phyloP scores from a whole-genome alignment of 2,888 invertebrate genomes.

The Mythimna ferrago region DNA sequence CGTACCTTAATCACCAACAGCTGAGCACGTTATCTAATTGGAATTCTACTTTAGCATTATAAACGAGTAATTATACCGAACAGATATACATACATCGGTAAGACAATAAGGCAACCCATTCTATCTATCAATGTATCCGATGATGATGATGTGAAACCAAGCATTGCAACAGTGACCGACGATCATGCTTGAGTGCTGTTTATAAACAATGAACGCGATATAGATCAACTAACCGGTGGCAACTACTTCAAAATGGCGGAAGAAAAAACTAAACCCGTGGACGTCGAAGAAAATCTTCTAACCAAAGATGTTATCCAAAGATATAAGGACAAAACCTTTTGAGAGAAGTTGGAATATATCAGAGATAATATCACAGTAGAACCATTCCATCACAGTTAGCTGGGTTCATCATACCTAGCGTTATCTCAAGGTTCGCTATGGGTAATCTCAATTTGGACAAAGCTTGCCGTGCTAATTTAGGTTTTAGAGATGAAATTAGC shows the following conservation, averaged over 20 bases:
- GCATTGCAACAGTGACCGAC: conserved; percentile 72
- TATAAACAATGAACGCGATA: conserved; percentile 63
- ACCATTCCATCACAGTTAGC: no score
- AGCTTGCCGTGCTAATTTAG: conserved; percentile 84
- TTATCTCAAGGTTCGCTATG: conserved; percentile 93
- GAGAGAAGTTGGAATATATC: conserved; percentile 68
- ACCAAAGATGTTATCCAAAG: conserved; percentile 72
- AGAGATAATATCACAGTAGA: no score
- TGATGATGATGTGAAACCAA: conserved; percentile 76
- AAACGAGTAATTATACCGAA: conserved; percentile 84
- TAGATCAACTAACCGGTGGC: no score
- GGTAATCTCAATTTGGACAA: conserved; percentile 86
- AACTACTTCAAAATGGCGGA: no score
- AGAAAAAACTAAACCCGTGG: conserved; percentile 69
- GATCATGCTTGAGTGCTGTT: conserved; percentile 68
- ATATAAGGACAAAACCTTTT: conserved; percentile 75
- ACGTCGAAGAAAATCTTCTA: conserved; percentile 82
- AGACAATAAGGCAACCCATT: conserved; percentile 78
- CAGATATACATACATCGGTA: conserved; percentile 79
- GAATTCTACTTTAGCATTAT: conserved; percentile 79
- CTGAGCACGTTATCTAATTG: conserved; percentile 68
- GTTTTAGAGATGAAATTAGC: conserved; percentile 81
- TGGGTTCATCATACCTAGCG: no score
- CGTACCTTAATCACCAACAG: conserved; percentile 57
- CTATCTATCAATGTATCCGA: conserved; percentile 72